Percentiles rank a stretch among this genome's conserved stretches.
These are phyloP conservation scores for Drosophila azteca DNA, from an alignment of 1,140 invertebrate species.

Conservation along the genomic window DNA sequence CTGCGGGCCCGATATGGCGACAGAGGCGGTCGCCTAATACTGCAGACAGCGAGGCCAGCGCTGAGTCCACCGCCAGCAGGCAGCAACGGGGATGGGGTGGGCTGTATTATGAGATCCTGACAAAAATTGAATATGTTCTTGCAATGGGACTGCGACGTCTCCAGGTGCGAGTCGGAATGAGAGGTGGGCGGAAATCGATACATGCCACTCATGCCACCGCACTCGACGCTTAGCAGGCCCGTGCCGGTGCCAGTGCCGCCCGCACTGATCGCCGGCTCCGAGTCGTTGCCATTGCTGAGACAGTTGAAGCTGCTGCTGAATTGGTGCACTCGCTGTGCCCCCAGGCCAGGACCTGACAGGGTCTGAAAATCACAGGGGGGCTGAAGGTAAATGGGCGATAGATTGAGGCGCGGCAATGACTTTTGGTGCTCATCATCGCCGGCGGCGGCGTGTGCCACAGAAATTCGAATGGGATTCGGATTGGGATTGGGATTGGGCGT, in stretches of 20 bases:
- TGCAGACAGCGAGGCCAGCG: constrained; percentile 45
- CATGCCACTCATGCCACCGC: constrained; percentile 24
- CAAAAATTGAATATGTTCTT: constrained; percentile 82
- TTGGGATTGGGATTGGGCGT: constrained; percentile 55
- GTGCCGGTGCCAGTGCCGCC: neutral
- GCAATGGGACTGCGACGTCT: constrained; percentile 57
- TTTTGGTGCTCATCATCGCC: constrained; percentile 40
- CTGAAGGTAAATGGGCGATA: constrained; percentile 76
- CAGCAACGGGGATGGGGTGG: constrained; percentile 29
- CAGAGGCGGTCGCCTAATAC: constrained; percentile 66
- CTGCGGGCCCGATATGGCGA: constrained; percentile 75
- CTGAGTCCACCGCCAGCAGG: neutral
- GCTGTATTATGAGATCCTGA: constrained; percentile 68
- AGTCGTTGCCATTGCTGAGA: constrained; percentile 54
- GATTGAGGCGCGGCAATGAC: constrained; percentile 58
- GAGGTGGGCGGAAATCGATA: constrained; percentile 58
- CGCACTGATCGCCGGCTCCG: neutral
- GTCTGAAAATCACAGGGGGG: constrained; percentile 53
- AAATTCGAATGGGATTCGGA: constrained; percentile 57
- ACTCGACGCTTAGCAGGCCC: constrained; percentile 32
- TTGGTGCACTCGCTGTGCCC: constrained; percentile 49
- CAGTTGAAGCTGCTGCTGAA: constrained; percentile 78
- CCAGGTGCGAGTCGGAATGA: constrained; percentile 75
- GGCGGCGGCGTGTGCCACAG: constrained; percentile 38
- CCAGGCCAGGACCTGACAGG: constrained; percentile 19